These are phyloP conservation scores for Delphinus delphis DNA, from an alignment of 2,113 vertebrate species.

Conservation along the genomic window DNA sequence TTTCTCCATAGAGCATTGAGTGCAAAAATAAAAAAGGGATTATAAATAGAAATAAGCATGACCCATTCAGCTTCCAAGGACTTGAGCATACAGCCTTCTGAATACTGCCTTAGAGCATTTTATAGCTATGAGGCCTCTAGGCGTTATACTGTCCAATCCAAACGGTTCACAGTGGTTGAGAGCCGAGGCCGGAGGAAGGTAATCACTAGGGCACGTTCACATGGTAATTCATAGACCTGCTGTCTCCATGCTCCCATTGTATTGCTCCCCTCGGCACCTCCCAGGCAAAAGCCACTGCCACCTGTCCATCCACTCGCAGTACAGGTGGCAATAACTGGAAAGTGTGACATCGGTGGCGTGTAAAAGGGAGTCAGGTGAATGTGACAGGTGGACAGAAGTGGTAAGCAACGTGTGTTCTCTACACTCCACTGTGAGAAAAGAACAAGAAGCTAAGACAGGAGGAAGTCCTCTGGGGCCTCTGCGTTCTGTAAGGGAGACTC, in stretches of 20 bases:
- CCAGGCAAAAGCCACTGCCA: not conserved
- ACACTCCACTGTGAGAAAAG: not conserved
- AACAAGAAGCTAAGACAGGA: not conserved
- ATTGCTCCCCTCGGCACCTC: not conserved
- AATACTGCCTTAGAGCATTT: slow-evolving; percentile 13
- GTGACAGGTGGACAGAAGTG: not conserved
- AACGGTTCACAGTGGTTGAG: not conserved
- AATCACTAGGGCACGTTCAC: not conserved
- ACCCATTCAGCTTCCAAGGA: slow-evolving; percentile 64
- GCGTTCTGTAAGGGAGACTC: not conserved
- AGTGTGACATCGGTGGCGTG: not conserved
- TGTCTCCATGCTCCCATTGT: not conserved
- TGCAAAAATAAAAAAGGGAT: slow-evolving; percentile 56
- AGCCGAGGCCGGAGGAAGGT: slow-evolving; percentile 10
- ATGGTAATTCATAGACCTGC: not conserved
- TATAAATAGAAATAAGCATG: slow-evolving; percentile 72
- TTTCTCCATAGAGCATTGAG: slow-evolving; percentile 61
- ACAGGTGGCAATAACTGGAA: not conserved
- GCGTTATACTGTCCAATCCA: not conserved
- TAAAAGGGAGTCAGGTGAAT: not conserved
- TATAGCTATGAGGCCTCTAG: not conserved
- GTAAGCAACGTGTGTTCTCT: not conserved
- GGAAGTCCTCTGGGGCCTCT: not conserved
- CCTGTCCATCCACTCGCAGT: not conserved
- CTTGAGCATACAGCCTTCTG: slow-evolving; percentile 19